Evolutionary conservation across 2,888 invertebrate genomes (phyloP).

Genomic region (Phytoseiulus persimilis): DNA sequence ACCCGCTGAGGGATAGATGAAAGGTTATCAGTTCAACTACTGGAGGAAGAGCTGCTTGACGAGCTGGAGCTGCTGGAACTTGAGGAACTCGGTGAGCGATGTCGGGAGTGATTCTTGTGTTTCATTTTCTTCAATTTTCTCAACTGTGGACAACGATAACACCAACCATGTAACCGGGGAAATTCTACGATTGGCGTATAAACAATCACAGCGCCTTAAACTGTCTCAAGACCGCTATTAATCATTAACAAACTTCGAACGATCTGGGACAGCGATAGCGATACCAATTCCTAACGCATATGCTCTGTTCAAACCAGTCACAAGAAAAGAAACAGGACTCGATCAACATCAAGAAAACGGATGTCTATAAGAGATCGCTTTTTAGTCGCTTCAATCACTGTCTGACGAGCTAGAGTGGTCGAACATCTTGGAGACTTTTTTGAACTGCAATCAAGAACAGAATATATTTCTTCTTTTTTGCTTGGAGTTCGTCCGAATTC

Average conservation of each 20-base stretch:
- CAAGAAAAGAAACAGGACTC: no score
- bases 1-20: neutral
- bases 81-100: neutral
- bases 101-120: neutral
- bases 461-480: neutral
- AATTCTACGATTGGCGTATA: neutral
- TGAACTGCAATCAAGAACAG: conserved; percentile 23
- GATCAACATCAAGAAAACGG: no score
- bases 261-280: no score
- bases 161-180: neutral
- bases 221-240: no score
- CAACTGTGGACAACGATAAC: neutral
- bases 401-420: conserved; percentile 37
- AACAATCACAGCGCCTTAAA: neutral
- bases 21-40: neutral
- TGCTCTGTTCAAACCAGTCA: no score
- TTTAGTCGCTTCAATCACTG: neutral
- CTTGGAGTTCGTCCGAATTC: no score
- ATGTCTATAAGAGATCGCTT: no score
- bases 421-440: conserved; percentile 17
- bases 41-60: neutral
- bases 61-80: neutral
- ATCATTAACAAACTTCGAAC: no score
- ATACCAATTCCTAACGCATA: no score
- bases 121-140: neutral